Percentiles rank a stretch among this genome's conserved stretches.
Evolutionary conservation across 2,113 vertebrate species (phyloP).

Genomic region (Oryctolagus cuniculus): mOryCun1.1 NC_091438.1:11306501-11307000

Average conservation of each 20-base stretch:
- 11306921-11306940: background rate
- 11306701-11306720: conserved; percentile 39
- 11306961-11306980: background rate
- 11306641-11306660: conserved; percentile 1
- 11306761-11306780: background rate
- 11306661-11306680: background rate
- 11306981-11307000: background rate
- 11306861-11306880: background rate
- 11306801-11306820: background rate
- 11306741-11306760: background rate
- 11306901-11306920: background rate
- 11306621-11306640: background rate
- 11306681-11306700: conserved; percentile 47
- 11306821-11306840: background rate
- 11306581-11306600: conserved; percentile 75
- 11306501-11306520: conserved; percentile 83
- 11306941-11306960: background rate
- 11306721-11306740: background rate
- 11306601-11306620: background rate
- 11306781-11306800: background rate
- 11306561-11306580: conserved; percentile 74
- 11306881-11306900: background rate
- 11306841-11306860: fast-evolving
- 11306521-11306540: conserved; percentile 80
- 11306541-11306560: conserved; percentile 84